Conservation (phyloP, 2,888 invertebrate species). For the Synanthedon formicaeformis region DNA sequence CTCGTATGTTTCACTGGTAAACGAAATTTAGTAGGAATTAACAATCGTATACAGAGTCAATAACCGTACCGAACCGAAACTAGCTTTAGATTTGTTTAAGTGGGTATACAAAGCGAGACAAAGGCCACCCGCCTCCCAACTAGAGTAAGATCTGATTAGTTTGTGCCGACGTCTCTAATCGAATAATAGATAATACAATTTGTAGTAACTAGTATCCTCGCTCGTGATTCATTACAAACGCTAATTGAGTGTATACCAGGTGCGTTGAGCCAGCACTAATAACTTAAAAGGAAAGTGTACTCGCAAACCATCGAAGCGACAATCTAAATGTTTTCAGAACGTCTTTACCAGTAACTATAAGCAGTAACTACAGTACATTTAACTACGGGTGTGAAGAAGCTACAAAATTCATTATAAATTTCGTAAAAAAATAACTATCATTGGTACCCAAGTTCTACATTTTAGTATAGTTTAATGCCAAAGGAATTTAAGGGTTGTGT, state of each 20-base stretch:
- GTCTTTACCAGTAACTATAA: no score
- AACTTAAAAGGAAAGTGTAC: background rate
- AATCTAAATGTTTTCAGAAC: no score
- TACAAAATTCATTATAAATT: no score
- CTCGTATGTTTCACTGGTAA: no score
- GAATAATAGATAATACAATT: conserved; percentile 38
- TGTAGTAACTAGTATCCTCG: conserved; percentile 24
- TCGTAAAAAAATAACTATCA: no score
- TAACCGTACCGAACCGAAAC: conserved; percentile 22
- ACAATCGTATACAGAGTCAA: conserved; percentile 15
- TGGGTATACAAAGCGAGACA: conserved; percentile 14
- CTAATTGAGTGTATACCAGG: conserved; percentile 16
- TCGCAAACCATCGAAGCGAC: no score
- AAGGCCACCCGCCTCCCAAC: conserved; percentile 15
- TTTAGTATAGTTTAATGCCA: no score
- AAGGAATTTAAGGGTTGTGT: no score
- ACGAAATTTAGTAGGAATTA: conserved; percentile 7
- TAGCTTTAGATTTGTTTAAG: conserved; percentile 28
- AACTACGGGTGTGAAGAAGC: no score
- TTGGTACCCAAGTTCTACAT: no score
- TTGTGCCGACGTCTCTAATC: conserved; percentile 31
- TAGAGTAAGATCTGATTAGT: conserved; percentile 26
- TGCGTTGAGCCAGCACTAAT: background rate
- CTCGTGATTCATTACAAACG: conserved; percentile 20
- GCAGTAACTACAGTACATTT: no score